Conservation (phyloP, 2,797 vertebrate genomes). For the Silurus aristotelis region DNA sequence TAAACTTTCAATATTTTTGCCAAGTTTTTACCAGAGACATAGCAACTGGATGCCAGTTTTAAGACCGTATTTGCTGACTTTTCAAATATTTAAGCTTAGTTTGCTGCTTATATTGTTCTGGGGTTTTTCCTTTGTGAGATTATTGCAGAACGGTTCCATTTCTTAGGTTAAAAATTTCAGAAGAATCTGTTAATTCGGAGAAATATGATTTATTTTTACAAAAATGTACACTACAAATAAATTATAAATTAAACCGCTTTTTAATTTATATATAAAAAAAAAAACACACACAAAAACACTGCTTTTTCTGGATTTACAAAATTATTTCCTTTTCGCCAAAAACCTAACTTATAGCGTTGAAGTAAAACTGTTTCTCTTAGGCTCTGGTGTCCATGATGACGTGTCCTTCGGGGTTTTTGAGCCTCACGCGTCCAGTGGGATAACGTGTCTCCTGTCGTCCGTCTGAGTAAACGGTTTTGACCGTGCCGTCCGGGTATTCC, state of each 20-base stretch:
- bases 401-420: constrained; percentile 92
- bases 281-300: constrained; percentile 37
- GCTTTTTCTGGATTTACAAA: neutral
- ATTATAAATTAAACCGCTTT: constrained; percentile 56
- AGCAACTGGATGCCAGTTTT: neutral
- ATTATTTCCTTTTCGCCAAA: neutral
- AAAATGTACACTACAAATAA: constrained; percentile 65
- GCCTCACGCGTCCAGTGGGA: constrained; percentile 82
- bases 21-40: too few species aligned
- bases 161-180: neutral
- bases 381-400: constrained; percentile 80
- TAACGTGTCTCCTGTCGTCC: constrained; percentile 93
- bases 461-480: constrained; percentile 89
- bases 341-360: neutral
- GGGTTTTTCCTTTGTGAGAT: neutral
- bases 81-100: neutral
- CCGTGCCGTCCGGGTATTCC: constrained; percentile 92
- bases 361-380: constrained; percentile 40
- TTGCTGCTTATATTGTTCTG: neutral
- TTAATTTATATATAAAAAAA: constrained; percentile 49
- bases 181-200: neutral
- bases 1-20: too few species aligned
- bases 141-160: constrained; percentile 31
- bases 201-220: constrained; percentile 63
- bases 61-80: neutral